A percentile compares a stretch with the other conserved stretches of the same genome.
Conservation (phyloP, 2,113 vertebrate genomes). For the Serilophus lunatus region DNA sequence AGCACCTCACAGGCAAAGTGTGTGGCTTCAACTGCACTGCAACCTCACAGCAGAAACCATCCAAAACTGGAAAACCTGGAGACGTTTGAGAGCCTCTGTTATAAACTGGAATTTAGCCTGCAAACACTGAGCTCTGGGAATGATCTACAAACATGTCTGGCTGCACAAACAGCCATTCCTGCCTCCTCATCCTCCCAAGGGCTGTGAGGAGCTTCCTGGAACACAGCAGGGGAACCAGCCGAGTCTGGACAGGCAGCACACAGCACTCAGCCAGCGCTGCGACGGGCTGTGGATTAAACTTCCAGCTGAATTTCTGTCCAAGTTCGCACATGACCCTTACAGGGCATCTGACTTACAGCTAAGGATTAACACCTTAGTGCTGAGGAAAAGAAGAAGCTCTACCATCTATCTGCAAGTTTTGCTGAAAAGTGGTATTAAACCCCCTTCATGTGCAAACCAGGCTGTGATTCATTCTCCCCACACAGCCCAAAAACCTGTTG, state of each 20-base stretch:
- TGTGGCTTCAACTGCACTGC: neutral
- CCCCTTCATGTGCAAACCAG: neutral
- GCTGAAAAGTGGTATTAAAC: neutral
- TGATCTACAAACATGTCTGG: neutral
- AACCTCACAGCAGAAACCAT: neutral
- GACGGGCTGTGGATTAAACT: fast-evolving
- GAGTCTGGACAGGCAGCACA: neutral
- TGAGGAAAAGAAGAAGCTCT: neutral
- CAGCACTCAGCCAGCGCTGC: fast-evolving
- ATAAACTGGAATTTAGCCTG: neutral
- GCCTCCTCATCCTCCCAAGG: neutral
- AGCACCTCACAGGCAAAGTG: neutral
- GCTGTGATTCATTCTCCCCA: neutral
- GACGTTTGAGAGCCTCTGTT: neutral
- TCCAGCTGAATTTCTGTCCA: neutral
- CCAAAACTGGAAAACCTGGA: neutral
- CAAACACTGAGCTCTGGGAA: neutral
- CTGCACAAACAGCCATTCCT: neutral
- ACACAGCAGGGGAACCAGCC: neutral
- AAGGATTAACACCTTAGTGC: neutral
- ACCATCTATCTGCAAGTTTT: too few species aligned
- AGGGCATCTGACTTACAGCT: neutral
- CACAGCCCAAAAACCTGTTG: neutral
- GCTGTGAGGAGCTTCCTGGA: neutral
- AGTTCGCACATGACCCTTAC: neutral